Evolutionary conservation across 2,888 invertebrate genomes (phyloP).

Genomic region (Hydriomena furcata): DNA sequence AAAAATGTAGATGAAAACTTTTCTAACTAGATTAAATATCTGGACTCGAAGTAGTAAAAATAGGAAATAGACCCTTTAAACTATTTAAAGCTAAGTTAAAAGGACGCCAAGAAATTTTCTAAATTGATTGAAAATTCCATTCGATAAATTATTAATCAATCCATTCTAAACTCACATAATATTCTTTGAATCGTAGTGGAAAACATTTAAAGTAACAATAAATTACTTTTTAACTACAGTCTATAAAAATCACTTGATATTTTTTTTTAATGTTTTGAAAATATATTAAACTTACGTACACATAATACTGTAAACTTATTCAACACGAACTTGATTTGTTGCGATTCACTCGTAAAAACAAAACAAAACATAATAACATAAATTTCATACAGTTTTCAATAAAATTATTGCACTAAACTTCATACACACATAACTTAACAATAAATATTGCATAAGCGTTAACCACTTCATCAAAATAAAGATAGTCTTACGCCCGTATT

Average conservation of each 20-base stretch:
- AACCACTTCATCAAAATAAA: slow-evolving; percentile 68
- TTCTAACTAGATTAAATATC: slow-evolving; percentile 21
- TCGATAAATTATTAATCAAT: slow-evolving; percentile 51
- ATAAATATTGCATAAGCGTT: slow-evolving; percentile 82
- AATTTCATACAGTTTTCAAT: slow-evolving; percentile 79
- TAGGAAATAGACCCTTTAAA: slow-evolving; percentile 52
- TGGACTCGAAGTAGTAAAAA: slow-evolving; percentile 31
- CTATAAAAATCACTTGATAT: slow-evolving; percentile 71
- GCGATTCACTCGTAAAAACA: slow-evolving; percentile 61
- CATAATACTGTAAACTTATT: slow-evolving; percentile 79
- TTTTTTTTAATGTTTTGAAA: slow-evolving; percentile 57
- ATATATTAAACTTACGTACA: slow-evolving; percentile 64
- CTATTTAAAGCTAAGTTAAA: slow-evolving; percentile 75
- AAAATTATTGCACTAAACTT: slow-evolving; percentile 82
- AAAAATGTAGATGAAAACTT: slow-evolving; percentile 19
- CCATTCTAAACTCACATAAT: slow-evolving; percentile 46
- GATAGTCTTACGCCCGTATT: slow-evolving; percentile 56
- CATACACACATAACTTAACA: slow-evolving; percentile 76
- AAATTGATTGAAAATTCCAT: slow-evolving; percentile 50
- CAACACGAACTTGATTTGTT: slow-evolving; percentile 61
- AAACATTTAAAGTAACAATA: slow-evolving; percentile 80
- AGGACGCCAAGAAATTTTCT: slow-evolving; percentile 67
- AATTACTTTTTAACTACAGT: slow-evolving; percentile 74
- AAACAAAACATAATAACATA: slow-evolving; percentile 78
- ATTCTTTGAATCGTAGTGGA: slow-evolving; percentile 73